phyloP scores from a whole-genome alignment of 23 tunicate genomes.

The Styela clava region DNA sequence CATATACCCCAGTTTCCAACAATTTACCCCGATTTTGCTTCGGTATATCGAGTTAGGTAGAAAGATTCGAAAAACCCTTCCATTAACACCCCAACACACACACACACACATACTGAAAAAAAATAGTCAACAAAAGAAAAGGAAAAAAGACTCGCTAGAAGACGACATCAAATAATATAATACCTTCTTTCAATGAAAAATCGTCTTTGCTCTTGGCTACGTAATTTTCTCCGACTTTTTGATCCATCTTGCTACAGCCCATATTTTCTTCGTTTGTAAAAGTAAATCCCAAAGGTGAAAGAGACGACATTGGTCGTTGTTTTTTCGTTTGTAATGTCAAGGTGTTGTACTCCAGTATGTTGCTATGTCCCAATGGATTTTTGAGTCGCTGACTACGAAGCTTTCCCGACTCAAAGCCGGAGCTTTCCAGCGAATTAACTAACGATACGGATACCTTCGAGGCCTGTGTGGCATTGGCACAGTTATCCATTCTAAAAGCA shows the following conservation, averaged over 20 bases:
- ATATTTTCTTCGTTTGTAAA: background rate
- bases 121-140: too few relatives aligned
- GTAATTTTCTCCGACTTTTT: background rate
- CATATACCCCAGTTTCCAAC: too few relatives aligned
- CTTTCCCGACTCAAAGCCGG: conserved; percentile 1
- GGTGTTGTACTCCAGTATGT: conserved; percentile 9
- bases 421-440: conserved; percentile 1
- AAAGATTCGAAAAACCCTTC: too few relatives aligned
- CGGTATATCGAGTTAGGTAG: too few relatives aligned
- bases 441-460: conserved; percentile 4
- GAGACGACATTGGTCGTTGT: background rate
- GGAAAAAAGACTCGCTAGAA: too few relatives aligned
- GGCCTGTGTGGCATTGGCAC: background rate
- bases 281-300: background rate
- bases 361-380: background rate
- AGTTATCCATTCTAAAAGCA: background rate
- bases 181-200: background rate
- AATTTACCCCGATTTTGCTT: too few relatives aligned
- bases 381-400: background rate
- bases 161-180: background rate
- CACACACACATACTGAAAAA: too few relatives aligned
- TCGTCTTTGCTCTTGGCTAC: background rate
- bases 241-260: background rate
- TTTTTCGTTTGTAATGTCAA: background rate
- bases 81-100: too few relatives aligned